Evolutionary conservation across 2,888 invertebrate genomes (phyloP).

Genomic region (Dolichomitus sp.): DNA sequence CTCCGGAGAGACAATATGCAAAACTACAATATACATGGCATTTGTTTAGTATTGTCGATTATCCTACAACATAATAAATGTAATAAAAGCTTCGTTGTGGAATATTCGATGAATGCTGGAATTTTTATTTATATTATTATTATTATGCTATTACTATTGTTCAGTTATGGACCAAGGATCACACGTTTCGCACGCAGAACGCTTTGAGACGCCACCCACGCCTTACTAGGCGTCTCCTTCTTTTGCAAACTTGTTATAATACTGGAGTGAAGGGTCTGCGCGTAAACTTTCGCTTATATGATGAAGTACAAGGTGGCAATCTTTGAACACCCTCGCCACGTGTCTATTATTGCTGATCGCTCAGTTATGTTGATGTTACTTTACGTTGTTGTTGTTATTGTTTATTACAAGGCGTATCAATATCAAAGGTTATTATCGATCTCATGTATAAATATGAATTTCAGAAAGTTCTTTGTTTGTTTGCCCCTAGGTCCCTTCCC

Average conservation of each 20-base stretch:
- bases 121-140: not conserved
- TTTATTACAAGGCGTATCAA: too few species aligned
- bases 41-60: not conserved
- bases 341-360: not conserved
- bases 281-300: conserved; percentile 10
- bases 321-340: not conserved
- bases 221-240: conserved; percentile 55
- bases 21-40: not conserved
- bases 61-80: not conserved
- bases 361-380: not conserved
- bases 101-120: not conserved
- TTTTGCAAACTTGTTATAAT: not conserved
- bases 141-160: conserved; percentile 2
- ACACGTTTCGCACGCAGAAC: conserved; percentile 17
- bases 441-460: too few species aligned
- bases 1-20: not conserved
- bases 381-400: not conserved
- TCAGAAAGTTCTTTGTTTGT: too few species aligned
- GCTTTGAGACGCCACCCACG: conserved; percentile 25
- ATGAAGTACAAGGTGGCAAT: conserved; percentile 21
- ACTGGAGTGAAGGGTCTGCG: conserved; percentile 36
- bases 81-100: conserved; percentile 7
- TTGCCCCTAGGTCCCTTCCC: not conserved
- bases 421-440: too few species aligned
- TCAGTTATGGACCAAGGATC: conserved; percentile 15